phyloP scores from a whole-genome alignment of 2,797 vertebrate species.

The Lepus townsendii region DNA sequence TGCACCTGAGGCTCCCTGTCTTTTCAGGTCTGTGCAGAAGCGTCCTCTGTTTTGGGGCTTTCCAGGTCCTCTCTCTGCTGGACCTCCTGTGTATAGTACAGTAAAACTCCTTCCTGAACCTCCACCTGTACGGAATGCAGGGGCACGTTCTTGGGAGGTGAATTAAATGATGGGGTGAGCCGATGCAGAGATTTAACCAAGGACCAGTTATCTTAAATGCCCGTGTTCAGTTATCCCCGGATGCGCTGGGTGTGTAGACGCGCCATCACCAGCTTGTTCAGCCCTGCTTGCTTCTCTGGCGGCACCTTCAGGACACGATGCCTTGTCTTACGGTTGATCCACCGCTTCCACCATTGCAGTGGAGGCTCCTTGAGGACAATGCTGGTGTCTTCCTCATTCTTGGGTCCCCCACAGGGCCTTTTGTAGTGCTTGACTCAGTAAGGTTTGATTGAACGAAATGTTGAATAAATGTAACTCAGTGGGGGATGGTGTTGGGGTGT shows the following conservation, averaged over 20 bases:
- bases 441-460: slow-evolving; percentile 43
- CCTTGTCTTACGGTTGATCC: background rate
- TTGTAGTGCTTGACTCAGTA: background rate
- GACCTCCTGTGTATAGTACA: background rate
- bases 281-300: background rate
- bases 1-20: background rate
- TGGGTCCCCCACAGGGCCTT: background rate
- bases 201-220: no score
- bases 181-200: background rate
- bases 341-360: background rate
- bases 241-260: accelerated
- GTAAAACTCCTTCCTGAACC: background rate
- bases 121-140: background rate
- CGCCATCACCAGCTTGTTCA: accelerated
- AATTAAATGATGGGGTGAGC: background rate
- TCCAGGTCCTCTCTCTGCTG: background rate
- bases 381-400: background rate
- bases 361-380: background rate
- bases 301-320: background rate
- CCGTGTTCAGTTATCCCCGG: background rate
- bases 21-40: background rate
- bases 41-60: background rate
- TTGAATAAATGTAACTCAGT: background rate
- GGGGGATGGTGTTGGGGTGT: no score
- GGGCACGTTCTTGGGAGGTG: background rate